Conservation (phyloP, 2,888 invertebrate species). For the Selenia dentaria region DNA sequence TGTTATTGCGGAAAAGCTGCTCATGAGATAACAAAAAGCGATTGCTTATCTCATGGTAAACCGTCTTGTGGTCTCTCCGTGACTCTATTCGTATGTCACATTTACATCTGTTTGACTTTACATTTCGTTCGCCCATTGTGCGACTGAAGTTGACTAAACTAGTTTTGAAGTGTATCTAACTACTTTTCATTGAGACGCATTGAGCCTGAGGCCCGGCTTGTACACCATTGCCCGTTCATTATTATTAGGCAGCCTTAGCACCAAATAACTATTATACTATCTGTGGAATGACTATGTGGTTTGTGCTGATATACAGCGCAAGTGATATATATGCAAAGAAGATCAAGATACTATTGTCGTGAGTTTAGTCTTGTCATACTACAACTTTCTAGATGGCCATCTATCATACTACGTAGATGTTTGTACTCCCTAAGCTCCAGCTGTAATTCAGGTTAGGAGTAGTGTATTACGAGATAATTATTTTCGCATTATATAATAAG, state of each 20-base stretch:
- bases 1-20: constrained; percentile 2
- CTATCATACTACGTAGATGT: no score
- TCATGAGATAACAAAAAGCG: constrained; percentile 8
- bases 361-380: no score
- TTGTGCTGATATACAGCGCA: no score
- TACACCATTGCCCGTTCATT: constrained; percentile 6
- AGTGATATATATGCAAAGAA: no score
- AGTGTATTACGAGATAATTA: no score
- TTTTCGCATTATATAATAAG: no score
- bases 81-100: not conserved
- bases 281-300: no score
- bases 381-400: no score
- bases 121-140: constrained; percentile 2
- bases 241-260: constrained; percentile 4
- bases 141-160: constrained; percentile 1
- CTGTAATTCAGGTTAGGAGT: no score
- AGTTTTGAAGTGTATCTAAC: constrained; percentile 3
- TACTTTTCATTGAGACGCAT: constrained; percentile 8
- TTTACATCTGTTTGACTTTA: constrained; percentile 6
- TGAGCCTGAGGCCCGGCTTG: not conserved
- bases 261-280: not conserved
- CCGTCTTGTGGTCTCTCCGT: not conserved
- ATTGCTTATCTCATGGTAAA: not conserved
- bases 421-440: no score
- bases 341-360: no score